Evolutionary conservation across 2,797 vertebrate genomes (phyloP), one percentile per base, ranked within the genome.

Genomic region (Platyrinchus mystaceus): DNA sequence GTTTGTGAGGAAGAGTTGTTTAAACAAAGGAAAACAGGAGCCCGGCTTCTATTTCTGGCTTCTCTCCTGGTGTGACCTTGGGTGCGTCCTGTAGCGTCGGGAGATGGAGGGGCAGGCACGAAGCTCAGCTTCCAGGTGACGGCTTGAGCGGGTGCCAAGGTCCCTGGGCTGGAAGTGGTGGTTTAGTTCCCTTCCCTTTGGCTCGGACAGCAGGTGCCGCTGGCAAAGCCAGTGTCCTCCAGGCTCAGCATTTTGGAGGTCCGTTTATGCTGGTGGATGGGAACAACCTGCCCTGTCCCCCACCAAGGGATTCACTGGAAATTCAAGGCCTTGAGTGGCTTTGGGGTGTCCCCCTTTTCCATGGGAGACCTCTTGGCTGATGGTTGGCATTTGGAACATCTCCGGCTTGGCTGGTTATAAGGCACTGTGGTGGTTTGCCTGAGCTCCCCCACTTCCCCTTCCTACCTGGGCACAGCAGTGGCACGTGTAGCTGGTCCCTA

Each of bases 21-120:
- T 39, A 68, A 94, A 93, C 94, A 93, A 94, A 93, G 81, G 79
- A 27, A 68, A 74, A 84, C 70, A 52, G 75, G 63, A 95, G 69
- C 63, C 50, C 28, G 71, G 60, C 60, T 92, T 89, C 93, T 95
- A 80, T 94, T 96, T 94, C 88, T 95, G 90, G 50, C 90, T 92
- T 41, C 22, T 95, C 87, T 90, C 91, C 87, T 80, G 73, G 53
- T 0, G n/a, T 93, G 95, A 95, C 93, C 94, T 95, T 94, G 88
- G 77, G 86, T 26, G 81, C 2, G 18, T 89, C 94, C 92, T 87
- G 88, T 4, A 30, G 14, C 0, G 2, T 52, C 0, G 1, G 87
- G 84, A 59, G 52, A 84, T 14, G 52, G 77, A 55, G 78, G 76
- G 67, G 55, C 75, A 63, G 81, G 86, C 17, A 0, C 1, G 1